phyloP scores from a whole-genome alignment of 2,888 invertebrate species.

The Galeruca laticollis region DNA sequence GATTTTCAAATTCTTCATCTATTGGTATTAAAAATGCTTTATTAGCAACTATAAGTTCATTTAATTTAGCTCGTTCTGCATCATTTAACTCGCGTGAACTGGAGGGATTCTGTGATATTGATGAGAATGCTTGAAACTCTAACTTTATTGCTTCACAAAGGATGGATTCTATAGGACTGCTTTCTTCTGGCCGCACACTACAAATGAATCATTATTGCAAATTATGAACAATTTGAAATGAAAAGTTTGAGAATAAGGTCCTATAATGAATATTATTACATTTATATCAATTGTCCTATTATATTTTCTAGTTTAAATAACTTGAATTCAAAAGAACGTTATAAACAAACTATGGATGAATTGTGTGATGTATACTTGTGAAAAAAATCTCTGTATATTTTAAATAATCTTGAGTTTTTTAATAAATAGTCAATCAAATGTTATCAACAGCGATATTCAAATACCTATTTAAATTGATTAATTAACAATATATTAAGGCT shows the following conservation, averaged over 20 bases:
- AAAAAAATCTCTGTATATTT: not conserved
- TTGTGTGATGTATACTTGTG: too few species aligned
- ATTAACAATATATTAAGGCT: slow-evolving; percentile 7
- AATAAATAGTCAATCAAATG: too few species aligned
- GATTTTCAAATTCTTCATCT: slow-evolving; percentile 81
- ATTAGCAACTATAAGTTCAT: slow-evolving; percentile 87
- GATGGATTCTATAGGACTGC: slow-evolving; percentile 85
- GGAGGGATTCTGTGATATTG: slow-evolving; percentile 69
- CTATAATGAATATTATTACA: too few species aligned
- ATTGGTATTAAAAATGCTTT: slow-evolving; percentile 87
- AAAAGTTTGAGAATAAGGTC: not conserved
- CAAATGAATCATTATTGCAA: slow-evolving; percentile 46
- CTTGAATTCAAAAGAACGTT: too few species aligned
- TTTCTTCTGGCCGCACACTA: slow-evolving; percentile 70
- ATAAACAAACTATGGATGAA: too few species aligned
- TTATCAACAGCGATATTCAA: not conserved
- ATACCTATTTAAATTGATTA: not conserved
- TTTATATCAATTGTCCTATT: too few species aligned
- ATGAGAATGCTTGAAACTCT: slow-evolving; percentile 81
- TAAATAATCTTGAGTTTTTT: not conserved
- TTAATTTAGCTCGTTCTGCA: slow-evolving; percentile 86
- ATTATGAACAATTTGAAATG: not conserved
- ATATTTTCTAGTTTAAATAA: not conserved
- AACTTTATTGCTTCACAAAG: slow-evolving; percentile 87
- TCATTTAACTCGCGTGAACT: slow-evolving; percentile 79